These are phyloP conservation scores for Gallinago paraguaiae DNA, from an alignment of 2,113 vertebrate genomes.

Conservation along the genomic window DNA sequence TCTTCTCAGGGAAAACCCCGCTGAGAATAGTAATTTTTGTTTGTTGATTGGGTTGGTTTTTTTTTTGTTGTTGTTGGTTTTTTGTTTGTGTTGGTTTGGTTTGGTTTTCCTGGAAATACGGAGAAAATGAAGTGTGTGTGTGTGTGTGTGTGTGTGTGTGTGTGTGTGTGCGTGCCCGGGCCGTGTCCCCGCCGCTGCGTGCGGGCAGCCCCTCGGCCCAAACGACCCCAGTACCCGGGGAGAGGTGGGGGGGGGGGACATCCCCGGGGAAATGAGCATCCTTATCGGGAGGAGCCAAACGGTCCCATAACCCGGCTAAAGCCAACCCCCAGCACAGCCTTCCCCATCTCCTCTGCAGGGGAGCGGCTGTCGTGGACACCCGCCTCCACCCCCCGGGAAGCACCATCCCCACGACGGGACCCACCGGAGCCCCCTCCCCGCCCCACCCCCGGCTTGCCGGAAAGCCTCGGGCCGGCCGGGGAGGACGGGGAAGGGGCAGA, in stretches of 20 bases:
- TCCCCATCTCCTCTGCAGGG: neutral
- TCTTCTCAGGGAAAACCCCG: neutral
- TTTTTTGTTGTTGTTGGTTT: neutral
- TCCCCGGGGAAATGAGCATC: neutral
- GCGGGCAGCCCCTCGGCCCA: neutral
- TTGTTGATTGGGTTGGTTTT: neutral
- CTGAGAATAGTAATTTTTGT: neutral
- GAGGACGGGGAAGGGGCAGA: neutral
- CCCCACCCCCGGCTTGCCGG: fast-evolving
- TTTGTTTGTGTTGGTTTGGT: neutral
- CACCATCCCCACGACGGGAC: neutral
- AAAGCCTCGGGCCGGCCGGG: neutral
- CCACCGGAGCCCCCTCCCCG: neutral
- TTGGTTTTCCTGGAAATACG: neutral
- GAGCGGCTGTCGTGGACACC: neutral
- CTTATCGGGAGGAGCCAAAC: neutral
- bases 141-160: no score
- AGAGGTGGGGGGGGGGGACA: neutral
- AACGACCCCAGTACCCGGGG: neutral
- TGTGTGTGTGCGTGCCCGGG: neutral
- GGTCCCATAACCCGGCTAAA: neutral
- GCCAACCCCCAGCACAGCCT: neutral
- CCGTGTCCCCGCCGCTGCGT: neutral
- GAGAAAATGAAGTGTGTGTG: neutral
- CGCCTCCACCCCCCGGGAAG: no score